These are phyloP conservation scores for Cephalotes varians DNA, from an alignment of 2,888 invertebrate species.

Conservation along the genomic window DNA sequence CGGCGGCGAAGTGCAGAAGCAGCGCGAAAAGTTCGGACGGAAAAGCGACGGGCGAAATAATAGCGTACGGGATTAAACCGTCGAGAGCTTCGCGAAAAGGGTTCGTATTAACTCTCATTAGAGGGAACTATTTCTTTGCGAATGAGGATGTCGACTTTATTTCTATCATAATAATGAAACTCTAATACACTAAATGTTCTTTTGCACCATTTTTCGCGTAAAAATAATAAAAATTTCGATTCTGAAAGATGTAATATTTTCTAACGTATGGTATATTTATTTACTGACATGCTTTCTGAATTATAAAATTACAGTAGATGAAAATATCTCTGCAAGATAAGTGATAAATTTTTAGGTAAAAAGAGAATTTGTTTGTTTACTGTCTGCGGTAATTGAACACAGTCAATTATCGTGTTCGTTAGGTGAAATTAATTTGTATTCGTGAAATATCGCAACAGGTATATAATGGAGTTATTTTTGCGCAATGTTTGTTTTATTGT, in stretches of 20 bases:
- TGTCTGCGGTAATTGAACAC: not conserved
- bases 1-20: not conserved
- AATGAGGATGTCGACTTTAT: not conserved
- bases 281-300: not conserved
- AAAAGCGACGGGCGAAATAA: constrained; percentile 17
- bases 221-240: not conserved
- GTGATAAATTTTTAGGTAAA: not conserved
- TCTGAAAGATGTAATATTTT: not conserved
- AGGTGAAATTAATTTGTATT: constrained; percentile 29
- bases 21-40: constrained; percentile 17
- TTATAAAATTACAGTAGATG: not conserved
- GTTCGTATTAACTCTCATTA: constrained; percentile 5
- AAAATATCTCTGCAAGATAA: not conserved
- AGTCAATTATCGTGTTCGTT: not conserved
- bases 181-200: not conserved
- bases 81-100: not conserved
- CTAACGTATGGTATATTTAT: not conserved
- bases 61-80: constrained; percentile 21
- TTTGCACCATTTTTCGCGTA: not conserved
- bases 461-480: constrained; percentile 6
- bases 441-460: not conserved
- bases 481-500: not conserved
- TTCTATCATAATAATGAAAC: not conserved
- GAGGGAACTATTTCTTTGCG: not conserved
- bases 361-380: not conserved